phyloP scores from a whole-genome alignment of 2,888 invertebrate species.

The Eilema sororculum region DNA sequence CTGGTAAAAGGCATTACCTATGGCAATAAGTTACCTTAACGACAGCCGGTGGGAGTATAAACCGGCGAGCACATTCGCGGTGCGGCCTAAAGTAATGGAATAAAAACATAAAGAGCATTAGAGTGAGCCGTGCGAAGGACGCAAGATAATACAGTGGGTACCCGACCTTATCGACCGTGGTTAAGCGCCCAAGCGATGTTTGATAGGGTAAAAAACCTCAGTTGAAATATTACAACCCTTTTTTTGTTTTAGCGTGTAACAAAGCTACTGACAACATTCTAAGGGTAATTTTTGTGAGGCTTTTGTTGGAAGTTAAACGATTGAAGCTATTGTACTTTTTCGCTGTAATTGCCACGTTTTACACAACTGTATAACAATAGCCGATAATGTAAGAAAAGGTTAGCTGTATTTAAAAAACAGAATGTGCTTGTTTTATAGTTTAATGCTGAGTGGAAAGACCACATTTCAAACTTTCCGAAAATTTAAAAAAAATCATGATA shows the following conservation, averaged over 20 bases:
- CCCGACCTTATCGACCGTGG: conserved; percentile 53
- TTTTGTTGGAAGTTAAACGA: conserved; percentile 27
- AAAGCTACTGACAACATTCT: conserved; percentile 44
- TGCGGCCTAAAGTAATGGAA: conserved; percentile 74
- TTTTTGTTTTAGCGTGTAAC: conserved; percentile 41
- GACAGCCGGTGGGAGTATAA: conserved; percentile 60
- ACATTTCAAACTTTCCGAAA: not conserved
- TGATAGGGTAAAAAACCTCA: conserved; percentile 56
- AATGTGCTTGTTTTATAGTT: not conserved
- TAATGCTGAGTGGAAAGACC: not conserved
- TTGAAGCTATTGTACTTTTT: conserved; percentile 20
- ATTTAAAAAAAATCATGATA: not conserved
- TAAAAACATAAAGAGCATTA: conserved; percentile 79
- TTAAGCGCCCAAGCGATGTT: conserved; percentile 54
- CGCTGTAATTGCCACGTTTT: conserved; percentile 10
- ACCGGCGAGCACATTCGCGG: conserved; percentile 57
- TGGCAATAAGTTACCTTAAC: conserved; percentile 66
- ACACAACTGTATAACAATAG: not conserved
- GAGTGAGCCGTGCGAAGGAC: conserved; percentile 60
- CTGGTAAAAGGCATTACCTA: conserved; percentile 57
- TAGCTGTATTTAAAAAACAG: not conserved
- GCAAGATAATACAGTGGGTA: conserved; percentile 59
- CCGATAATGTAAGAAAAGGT: not conserved
- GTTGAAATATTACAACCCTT: conserved; percentile 51
- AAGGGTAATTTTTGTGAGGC: conserved; percentile 33